These are phyloP conservation scores for Diglossa brunneiventris DNA, from an alignment of 2,113 vertebrate genomes.

Conservation along the genomic window DNA sequence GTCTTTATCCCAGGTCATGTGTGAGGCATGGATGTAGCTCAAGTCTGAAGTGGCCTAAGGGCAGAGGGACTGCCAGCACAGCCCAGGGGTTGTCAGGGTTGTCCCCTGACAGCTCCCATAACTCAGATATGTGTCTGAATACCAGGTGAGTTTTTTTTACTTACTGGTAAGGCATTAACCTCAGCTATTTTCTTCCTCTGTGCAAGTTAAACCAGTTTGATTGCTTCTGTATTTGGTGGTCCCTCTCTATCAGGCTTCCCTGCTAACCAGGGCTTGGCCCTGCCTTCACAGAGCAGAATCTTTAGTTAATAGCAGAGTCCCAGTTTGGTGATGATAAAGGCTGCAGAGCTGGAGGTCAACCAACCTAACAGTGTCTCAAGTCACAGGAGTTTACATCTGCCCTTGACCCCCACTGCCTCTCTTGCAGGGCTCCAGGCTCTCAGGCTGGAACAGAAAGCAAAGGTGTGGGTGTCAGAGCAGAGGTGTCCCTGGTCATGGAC, in stretches of 20 bases:
- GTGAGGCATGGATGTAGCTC: background rate
- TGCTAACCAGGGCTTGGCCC: background rate
- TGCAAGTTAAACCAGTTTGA: background rate
- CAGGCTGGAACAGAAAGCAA: background rate
- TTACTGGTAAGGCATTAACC: background rate
- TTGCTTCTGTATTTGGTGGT: background rate
- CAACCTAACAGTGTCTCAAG: background rate
- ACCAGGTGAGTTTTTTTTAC: background rate
- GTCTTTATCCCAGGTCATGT: background rate
- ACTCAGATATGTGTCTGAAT: background rate
- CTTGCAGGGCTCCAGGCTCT: background rate
- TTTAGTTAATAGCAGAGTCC: background rate
- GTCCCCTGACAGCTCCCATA: background rate
- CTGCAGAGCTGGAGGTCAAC: background rate
- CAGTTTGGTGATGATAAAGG: background rate
- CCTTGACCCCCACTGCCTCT: rapidly evolving
- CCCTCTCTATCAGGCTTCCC: background rate
- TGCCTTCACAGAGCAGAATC: background rate
- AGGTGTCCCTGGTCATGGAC: background rate
- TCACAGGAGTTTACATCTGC: background rate
- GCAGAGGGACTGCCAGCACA: background rate
- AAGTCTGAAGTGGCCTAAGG: background rate
- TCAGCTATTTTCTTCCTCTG: background rate
- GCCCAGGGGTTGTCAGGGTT: no score
- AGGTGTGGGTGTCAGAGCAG: background rate